phyloP scores from a whole-genome alignment of 2,797 vertebrate genomes.

The Phalloptychus januarius region DNA sequence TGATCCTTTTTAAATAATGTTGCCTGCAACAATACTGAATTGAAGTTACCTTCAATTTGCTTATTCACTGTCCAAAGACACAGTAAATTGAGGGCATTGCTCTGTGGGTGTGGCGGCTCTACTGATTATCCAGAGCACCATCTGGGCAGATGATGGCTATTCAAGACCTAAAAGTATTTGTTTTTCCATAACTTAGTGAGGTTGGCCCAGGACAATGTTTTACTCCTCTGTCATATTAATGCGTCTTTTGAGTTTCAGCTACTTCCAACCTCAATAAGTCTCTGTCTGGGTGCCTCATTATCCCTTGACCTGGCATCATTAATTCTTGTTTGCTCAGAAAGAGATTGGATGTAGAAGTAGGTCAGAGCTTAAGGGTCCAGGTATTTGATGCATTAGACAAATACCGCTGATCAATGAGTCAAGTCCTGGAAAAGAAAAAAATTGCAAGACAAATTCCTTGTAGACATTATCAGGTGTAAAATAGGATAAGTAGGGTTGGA shows the following conservation, averaged over 20 bases:
- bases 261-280: conserved; percentile 12
- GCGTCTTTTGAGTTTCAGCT: conserved; percentile 4
- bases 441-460: conserved; percentile 25
- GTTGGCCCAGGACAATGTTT: conserved; percentile 16
- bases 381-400: conserved; percentile 54
- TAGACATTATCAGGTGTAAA: conserved; percentile 36
- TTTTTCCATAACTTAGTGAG: conserved; percentile 40
- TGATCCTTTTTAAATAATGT: conserved; percentile 14
- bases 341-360: conserved; percentile 40
- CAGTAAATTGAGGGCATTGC: conserved; percentile 24
- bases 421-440: conserved; percentile 31
- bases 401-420: conserved; percentile 53
- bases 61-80: background rate
- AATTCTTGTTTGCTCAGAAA: conserved; percentile 64
- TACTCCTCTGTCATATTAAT: background rate
- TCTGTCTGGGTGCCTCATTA: conserved; percentile 63
- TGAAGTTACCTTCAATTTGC: background rate
- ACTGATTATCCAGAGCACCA: conserved; percentile 26
- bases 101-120: conserved; percentile 13
- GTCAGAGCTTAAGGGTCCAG: conserved; percentile 28
- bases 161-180: conserved; percentile 39
- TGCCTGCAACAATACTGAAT: background rate
- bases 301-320: conserved; percentile 57
- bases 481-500: conserved; percentile 37
- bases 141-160: conserved; percentile 60